Base-by-base conservation (phyloP, 2,888 invertebrate genomes). In the Drosophila pseudotakahashii region DNA sequence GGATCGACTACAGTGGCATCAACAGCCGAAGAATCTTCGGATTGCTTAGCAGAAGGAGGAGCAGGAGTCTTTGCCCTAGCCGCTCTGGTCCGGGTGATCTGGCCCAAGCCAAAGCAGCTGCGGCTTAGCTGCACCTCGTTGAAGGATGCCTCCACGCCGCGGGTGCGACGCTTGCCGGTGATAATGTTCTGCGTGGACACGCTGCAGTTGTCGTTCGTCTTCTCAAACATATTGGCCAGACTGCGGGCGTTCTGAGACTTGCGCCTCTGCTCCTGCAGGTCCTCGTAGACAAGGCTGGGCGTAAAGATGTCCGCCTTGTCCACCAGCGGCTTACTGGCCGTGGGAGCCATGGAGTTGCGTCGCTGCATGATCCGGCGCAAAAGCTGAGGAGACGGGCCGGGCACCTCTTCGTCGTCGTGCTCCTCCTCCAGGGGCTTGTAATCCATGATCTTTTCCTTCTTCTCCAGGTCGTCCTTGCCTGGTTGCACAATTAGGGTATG, bases 121-220 rank as follows among this genome's bases (percentile, higher is more conserved):
- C 75, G 58, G 2, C 77, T 75, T 0, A 81, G 70, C 13, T 77
- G 55, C 0, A 79, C 83, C 62, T 91, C 91, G 55, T 90, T 91
- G 4, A 91, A 76, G 6, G 88, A 89, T 0, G 79, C 66, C 0
- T 78, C 75, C 2, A 36, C 23, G 0, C 80, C 64, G 0, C 90
- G 85, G 0, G 90, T 89, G 1, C 89, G 77, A 0, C 91, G 76
- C 53, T 91, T 92, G 2, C 92, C 91, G 0, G 70, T 67, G 7
- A 92, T 84, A 7, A 92, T 92, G 58, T 92, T 92, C 36, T 91
- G 90, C 0, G 90, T 90, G 3, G 91, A 92, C 1, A 92, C 82
- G 13, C 81, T 80, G 11, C 91, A 91, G 32, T 90, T 91, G 44
- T 91, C 92, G 54, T 51, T 79, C 3, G 86, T 77, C 45, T 76